A percentile compares a stretch with the other conserved stretches of the same genome.
Evolutionary conservation across 2,888 invertebrate genomes (phyloP).

Genomic region (Cephus pygmeus): DNA sequence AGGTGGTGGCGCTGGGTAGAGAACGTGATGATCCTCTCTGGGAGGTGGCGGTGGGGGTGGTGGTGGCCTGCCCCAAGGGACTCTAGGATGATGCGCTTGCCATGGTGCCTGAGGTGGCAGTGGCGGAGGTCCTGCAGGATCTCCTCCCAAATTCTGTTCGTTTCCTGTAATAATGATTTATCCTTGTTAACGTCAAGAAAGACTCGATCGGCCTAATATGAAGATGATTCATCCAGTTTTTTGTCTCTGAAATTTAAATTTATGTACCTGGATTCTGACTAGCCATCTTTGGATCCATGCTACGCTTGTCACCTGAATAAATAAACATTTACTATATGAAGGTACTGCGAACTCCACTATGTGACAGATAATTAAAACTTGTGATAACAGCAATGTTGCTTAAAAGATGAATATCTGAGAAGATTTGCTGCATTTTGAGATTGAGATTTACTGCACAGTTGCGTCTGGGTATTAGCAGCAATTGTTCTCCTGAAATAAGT

Average conservation of each 20-base stretch:
- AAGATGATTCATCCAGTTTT: not conserved
- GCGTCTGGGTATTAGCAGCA: not conserved
- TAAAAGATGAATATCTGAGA: not conserved
- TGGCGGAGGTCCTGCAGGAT: constrained; percentile 37
- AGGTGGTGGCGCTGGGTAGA: constrained; percentile 45
- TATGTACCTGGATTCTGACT: constrained; percentile 53
- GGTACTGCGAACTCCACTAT: constrained; percentile 12
- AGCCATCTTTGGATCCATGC: constrained; percentile 50
- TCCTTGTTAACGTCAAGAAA: not conserved
- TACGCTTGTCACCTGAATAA: constrained; percentile 60
- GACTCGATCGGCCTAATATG: not conserved
- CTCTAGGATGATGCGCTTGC: constrained; percentile 53
- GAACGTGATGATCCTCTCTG: constrained; percentile 44
- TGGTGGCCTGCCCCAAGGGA: constrained; percentile 56
- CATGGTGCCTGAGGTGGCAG: constrained; percentile 48
- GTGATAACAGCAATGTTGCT: not conserved
- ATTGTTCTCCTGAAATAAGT: not conserved
- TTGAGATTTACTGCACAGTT: not conserved
- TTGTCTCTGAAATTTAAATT: not conserved
- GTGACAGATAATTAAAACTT: not conserved
- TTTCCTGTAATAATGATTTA: constrained; percentile 31
- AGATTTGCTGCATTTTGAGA: too few species aligned
- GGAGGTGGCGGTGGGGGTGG: constrained; percentile 28
- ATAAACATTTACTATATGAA: constrained; percentile 25
- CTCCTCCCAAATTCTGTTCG: constrained; percentile 51